These are phyloP conservation scores for Caerostris extrusa DNA, from an alignment of 1,140 invertebrate species.

Conservation along the genomic window DNA sequence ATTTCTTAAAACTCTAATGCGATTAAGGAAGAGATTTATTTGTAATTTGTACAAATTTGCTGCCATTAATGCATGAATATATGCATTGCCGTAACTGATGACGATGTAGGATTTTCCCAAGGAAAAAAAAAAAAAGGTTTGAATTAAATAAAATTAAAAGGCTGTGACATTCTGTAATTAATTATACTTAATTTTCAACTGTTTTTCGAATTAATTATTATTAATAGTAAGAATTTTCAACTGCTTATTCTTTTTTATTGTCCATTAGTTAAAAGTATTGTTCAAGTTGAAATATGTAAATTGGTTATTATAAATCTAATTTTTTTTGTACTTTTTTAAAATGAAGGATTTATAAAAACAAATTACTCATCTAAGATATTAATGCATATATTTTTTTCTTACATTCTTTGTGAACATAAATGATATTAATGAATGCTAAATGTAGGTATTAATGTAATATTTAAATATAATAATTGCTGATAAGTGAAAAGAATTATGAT, in stretches of 20 bases:
- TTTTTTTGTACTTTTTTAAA: no score
- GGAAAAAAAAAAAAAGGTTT: background rate
- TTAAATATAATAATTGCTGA: no score
- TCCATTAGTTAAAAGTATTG: background rate
- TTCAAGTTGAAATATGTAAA: no score
- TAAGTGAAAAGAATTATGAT: no score
- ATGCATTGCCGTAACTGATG: background rate
- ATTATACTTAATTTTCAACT: background rate
- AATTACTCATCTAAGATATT: no score
- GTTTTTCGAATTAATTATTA: background rate
- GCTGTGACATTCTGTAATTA: background rate
- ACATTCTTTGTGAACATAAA: no score
- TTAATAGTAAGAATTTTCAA: background rate
- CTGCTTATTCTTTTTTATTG: background rate
- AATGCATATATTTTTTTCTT: no score
- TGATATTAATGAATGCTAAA: no score
- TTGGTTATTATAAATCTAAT: no score
- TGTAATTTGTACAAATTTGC: constrained; percentile 16
- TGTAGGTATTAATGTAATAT: no score
- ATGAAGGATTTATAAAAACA: no score
- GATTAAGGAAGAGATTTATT: constrained; percentile 3
- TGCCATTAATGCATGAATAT: background rate
- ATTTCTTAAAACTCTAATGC: background rate
- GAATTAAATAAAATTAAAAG: background rate
- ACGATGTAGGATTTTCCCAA: background rate